Base-by-base conservation (phyloP, 2,797 vertebrate genomes). In the Spinus pinus region DNA sequence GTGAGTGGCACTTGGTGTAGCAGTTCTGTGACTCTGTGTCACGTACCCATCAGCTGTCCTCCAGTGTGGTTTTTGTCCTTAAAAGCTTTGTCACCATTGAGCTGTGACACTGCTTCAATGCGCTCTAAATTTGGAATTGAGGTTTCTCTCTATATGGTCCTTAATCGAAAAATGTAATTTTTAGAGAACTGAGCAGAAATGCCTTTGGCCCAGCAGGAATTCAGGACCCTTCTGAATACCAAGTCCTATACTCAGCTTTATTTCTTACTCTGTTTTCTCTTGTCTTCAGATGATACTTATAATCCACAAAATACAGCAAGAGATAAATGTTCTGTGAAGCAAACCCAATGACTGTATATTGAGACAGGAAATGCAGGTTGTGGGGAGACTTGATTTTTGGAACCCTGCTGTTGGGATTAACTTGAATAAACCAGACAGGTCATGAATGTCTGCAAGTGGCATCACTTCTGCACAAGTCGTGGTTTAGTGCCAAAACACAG, bases 81-180 rank as follows among this genome's bases (percentile, higher is more conserved):
- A 85, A 77, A 84, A 87, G 57, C 60, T 94, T 74, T 80, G 53
- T 57, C 12, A 30, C 31, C 14, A 9, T 22, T 61, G 61, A 94
- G 24, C 27, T 78, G 57, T 75, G 72, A 54, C 47, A 7, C n/a
- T 77, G 71, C 19, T 90, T 79, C 80, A 75, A 71, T 46, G 44
- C 33, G 71, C 46, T 92, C 78, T 90, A 92, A 85, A 86, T 94
- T 66, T 49, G 81, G 53, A 95, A 80, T 80, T 74, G 88, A 92
- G 81, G 86, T 87, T 96, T 95, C 50, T 84, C 46, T 83, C 69
- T 42, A 13, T 83, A 57, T 88, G 86, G 61, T 61, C 61, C 42
- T 78, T 72, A 78, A 94, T 81, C 39, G n/a, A 67, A 67, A 92
- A 89, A 67, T 5, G 19, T 86, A 31, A 85, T 86, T 94, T 95